Evolutionary conservation across 2,888 invertebrate genomes (phyloP).

Genomic region (Uloborus plumipes): DNA sequence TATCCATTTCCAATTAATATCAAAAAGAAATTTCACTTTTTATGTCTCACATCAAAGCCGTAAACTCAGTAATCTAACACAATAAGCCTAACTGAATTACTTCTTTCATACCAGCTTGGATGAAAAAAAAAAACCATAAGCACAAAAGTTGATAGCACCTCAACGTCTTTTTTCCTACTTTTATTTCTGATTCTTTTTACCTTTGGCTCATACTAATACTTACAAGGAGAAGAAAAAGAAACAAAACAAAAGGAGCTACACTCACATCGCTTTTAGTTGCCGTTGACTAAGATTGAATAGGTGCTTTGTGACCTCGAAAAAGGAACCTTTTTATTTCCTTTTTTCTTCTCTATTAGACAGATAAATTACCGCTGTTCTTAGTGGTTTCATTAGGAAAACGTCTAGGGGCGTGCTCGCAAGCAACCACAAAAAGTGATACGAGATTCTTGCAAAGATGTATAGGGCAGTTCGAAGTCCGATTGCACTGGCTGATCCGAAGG

Average conservation of each 20-base stretch:
- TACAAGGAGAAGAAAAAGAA: conserved; percentile 18
- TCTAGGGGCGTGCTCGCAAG: conserved; percentile 44
- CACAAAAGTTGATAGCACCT: too few species aligned
- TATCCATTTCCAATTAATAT: too few species aligned
- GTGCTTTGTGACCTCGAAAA: conserved; percentile 58
- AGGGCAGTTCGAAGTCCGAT: conserved; percentile 19
- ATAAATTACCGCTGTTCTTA: conserved; percentile 56
- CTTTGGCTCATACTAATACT: too few species aligned
- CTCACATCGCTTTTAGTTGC: conserved; percentile 31
- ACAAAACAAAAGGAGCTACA: conserved; percentile 30
- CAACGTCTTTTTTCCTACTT: too few species aligned
- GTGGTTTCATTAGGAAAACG: conserved; percentile 35
- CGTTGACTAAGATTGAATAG: conserved; percentile 64
- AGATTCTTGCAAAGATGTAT: conserved; percentile 21
- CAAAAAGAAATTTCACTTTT: too few species aligned
- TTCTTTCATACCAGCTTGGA: too few species aligned
- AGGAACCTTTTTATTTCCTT: conserved; percentile 35
- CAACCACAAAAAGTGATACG: conserved; percentile 26
- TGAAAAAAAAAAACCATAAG: too few species aligned
- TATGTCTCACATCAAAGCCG: too few species aligned
- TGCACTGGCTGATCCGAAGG: background rate
- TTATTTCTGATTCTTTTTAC: too few species aligned
- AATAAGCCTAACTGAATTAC: too few species aligned
- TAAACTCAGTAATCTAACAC: too few species aligned
- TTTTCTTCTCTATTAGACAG: conserved; percentile 52